phyloP scores from a whole-genome alignment of 2,113 vertebrate genomes.

The Pedionomus torquatus region DNA sequence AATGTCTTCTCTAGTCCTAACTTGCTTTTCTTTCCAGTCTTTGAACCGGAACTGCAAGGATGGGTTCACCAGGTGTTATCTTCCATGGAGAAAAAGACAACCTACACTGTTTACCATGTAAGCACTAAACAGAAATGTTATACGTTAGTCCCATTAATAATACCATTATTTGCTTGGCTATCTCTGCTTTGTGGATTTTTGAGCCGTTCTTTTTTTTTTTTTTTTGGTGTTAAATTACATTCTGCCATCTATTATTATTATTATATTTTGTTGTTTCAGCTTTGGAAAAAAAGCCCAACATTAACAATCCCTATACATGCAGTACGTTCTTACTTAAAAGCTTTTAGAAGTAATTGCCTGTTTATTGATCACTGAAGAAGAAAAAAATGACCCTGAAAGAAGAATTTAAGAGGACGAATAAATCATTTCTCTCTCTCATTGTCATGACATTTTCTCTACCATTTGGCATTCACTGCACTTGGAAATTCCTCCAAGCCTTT shows the following conservation, averaged over 20 bases:
- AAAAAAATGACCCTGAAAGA: background rate
- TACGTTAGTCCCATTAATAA: background rate
- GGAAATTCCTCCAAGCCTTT: constrained; percentile 52
- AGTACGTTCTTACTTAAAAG: background rate
- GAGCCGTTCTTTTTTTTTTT: background rate
- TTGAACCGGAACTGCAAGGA: background rate
- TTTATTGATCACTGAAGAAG: background rate
- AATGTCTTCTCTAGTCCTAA: background rate
- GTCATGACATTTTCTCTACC: constrained; percentile 45
- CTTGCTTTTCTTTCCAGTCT: background rate
- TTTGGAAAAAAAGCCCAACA: background rate
- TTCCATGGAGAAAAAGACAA: background rate
- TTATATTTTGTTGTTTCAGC: background rate
- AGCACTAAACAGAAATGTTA: background rate
- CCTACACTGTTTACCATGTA: background rate
- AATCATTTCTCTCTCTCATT: constrained; percentile 13
- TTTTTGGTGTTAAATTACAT: background rate
- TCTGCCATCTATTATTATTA: background rate
- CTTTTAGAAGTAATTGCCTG: background rate
- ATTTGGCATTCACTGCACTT: constrained; percentile 11
- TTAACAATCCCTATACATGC: background rate
- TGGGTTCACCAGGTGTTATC: background rate
- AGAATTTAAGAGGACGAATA: background rate
- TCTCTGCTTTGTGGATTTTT: background rate
- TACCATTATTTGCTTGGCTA: background rate